Evolutionary conservation across 1,140 invertebrate species (phyloP), one percentile per base, ranked within the genome.

Genomic region (Meloidogyne floridensis): DNA sequence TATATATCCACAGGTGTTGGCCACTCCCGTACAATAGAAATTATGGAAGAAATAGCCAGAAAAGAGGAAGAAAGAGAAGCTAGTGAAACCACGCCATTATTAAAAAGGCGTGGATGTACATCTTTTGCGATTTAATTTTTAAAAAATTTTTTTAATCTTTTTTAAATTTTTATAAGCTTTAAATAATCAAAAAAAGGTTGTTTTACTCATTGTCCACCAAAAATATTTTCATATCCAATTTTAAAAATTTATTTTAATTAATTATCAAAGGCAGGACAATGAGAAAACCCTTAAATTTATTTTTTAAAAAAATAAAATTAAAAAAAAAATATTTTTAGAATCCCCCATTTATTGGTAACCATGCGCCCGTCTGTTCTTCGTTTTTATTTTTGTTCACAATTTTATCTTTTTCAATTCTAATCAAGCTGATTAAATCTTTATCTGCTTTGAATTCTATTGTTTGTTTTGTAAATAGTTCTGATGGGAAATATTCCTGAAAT

Each of bases 1-100:
- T 3, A 72, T 9, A 13, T 70, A 13, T 13, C 18, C 59, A 72
- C n/a, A 89, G 88, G 83, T 79, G 84, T 89, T 80, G 88, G 88
- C 15, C 89, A 89, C 53, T 89, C 88, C 0, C 82, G 76, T 54
- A 89, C 88, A n/a, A 84, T 89, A 11, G 88, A 90, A 85, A 83
- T 90, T 3, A 90, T 90, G 89, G 87, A 90, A 77, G 84, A 86
- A 13, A 83, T 90, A 18, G 77, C 73, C 20, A 81, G 84, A 43
- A 65, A 82, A 11, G 82, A 85, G n/a, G 86, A 89, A 80, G 82
- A 79, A 10, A 81, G 74, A 11, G 85, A 89, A 80, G 85, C 82
- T 3, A 84, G 81, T 42, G 87, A 88, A 83, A 82, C 81, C 0
- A 86, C 86, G 2, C 87, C 88, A 1, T 65, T 89, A 71, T 75